A percentile compares a stretch with the other conserved stretches of the same genome.
Conservation (phyloP, 2,888 invertebrate genomes). For the Drosophila anomalata region DNA sequence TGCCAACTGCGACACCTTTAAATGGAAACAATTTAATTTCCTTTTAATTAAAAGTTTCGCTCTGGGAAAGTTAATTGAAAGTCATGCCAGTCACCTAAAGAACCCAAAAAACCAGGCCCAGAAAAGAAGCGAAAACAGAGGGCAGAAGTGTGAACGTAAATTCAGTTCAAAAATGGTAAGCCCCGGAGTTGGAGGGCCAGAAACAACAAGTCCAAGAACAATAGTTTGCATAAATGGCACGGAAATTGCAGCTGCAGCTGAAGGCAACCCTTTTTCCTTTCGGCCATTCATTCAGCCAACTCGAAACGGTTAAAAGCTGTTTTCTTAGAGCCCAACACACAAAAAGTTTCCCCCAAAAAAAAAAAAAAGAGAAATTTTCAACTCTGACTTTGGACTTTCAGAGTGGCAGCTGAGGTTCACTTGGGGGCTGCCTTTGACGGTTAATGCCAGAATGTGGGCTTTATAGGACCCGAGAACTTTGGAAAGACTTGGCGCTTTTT, state of each 20-base stretch:
- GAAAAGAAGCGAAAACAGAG: slow-evolving; percentile 11
- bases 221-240: slow-evolving; percentile 52
- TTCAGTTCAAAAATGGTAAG: slow-evolving; percentile 18
- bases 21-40: slow-evolving; percentile 15
- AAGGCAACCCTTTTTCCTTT: slow-evolving; percentile 28
- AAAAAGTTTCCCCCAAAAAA: slow-evolving; percentile 39
- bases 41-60: slow-evolving; percentile 27
- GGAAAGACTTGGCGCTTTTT: slow-evolving; percentile 59
- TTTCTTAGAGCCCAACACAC: slow-evolving; percentile 34
- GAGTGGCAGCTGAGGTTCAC: slow-evolving; percentile 34
- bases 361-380: slow-evolving; percentile 28
- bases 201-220: slow-evolving; percentile 27
- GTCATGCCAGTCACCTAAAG: slow-evolving; percentile 16
- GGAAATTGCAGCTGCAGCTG: slow-evolving; percentile 55
- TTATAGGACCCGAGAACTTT: slow-evolving; percentile 41
- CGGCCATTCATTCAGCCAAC: slow-evolving; percentile 12
- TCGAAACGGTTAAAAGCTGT: slow-evolving; percentile 44
- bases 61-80: slow-evolving; percentile 32
- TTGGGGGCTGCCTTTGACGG: not conserved
- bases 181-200: not conserved
- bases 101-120: slow-evolving; percentile 9
- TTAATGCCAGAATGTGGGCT: slow-evolving; percentile 11
- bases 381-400: slow-evolving; percentile 34
- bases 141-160: slow-evolving; percentile 32
- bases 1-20: slow-evolving; percentile 14